A percentile compares a stretch with the other conserved stretches of the same genome.
Conservation (phyloP, 2,113 vertebrate genomes). For the Beaufortia kweichowensis region DNA sequence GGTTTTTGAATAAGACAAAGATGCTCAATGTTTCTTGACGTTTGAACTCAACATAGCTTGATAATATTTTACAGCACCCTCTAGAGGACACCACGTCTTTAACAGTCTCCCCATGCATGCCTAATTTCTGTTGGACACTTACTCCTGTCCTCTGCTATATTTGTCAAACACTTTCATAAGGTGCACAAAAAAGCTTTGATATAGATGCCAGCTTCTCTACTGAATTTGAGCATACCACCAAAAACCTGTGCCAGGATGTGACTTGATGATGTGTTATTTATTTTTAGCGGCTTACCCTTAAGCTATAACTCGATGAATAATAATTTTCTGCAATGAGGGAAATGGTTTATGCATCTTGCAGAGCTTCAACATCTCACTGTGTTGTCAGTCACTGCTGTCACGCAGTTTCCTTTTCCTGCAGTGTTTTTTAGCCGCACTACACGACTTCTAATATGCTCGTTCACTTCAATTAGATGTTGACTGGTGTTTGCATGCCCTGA, state of each 20-base stretch:
- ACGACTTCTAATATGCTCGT: slow-evolving; percentile 46
- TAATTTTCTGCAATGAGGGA: neutral
- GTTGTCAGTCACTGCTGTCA: slow-evolving; percentile 40
- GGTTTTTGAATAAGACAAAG: neutral
- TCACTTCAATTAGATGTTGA: slow-evolving; percentile 54
- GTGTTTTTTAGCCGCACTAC: slow-evolving; percentile 24
- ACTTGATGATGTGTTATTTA: neutral
- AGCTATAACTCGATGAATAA: neutral
- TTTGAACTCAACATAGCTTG: neutral
- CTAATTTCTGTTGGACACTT: slow-evolving; percentile 1
- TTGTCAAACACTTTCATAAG: neutral
- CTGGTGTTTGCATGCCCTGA: neutral
- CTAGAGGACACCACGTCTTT: slow-evolving; percentile 28
- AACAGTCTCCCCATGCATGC: slow-evolving; percentile 4
- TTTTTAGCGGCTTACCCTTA: neutral
- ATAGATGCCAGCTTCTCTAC: neutral
- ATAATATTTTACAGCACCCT: slow-evolving; percentile 54
- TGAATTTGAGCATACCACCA: neutral
- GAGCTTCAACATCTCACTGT: slow-evolving; percentile 35
- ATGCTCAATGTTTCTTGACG: neutral
- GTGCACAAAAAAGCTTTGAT: slow-evolving; percentile 18
- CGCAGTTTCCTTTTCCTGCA: slow-evolving; percentile 19
- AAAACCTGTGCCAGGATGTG: neutral
- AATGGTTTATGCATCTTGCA: neutral
- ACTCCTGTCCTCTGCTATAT: neutral